phyloP scores from a whole-genome alignment of 2,888 invertebrate genomes.

The Melinaea marsaeus region DNA sequence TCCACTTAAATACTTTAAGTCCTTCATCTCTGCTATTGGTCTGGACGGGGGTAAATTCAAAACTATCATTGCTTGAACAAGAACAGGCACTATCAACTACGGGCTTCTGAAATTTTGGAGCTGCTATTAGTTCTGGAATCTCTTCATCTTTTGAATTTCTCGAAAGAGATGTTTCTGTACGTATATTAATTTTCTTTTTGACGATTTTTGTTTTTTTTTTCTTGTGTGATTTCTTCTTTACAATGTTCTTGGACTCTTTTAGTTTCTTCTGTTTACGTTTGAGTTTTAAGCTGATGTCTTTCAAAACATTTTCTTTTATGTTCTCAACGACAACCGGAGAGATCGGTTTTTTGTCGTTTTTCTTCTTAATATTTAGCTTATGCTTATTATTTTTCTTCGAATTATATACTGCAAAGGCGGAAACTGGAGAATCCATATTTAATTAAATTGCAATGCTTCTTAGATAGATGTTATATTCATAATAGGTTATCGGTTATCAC shows the following conservation, averaged over 20 bases:
- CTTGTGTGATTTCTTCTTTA: constrained; percentile 53
- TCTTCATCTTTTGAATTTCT: constrained; percentile 36
- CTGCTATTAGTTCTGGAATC: constrained; percentile 42
- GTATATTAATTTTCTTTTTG: constrained; percentile 16
- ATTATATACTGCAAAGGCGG: constrained; percentile 66
- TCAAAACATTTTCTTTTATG: constrained; percentile 39
- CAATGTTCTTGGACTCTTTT: constrained; percentile 48
- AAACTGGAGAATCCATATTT: constrained; percentile 58
- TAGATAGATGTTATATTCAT: no score
- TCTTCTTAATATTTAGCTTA: constrained; percentile 46
- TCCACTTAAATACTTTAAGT: constrained; percentile 82
- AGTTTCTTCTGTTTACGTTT: constrained; percentile 50
- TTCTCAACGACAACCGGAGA: constrained; percentile 34
- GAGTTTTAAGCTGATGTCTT: constrained; percentile 49
- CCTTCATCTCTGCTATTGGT: constrained; percentile 80
- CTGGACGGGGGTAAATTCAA: constrained; percentile 57
- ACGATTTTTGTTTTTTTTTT: constrained; percentile 43
- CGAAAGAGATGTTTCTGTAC: constrained; percentile 10
- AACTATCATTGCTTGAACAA: constrained; percentile 42
- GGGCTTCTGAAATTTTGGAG: constrained; percentile 22
- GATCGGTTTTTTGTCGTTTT: constrained; percentile 30
- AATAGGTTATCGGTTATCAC: no score
- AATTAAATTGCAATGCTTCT: constrained; percentile 1
- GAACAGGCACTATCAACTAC: constrained; percentile 37
- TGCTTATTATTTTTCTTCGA: constrained; percentile 45